Conservation (phyloP, 1,140 invertebrate genomes). For the Colletes gigas region DNA sequence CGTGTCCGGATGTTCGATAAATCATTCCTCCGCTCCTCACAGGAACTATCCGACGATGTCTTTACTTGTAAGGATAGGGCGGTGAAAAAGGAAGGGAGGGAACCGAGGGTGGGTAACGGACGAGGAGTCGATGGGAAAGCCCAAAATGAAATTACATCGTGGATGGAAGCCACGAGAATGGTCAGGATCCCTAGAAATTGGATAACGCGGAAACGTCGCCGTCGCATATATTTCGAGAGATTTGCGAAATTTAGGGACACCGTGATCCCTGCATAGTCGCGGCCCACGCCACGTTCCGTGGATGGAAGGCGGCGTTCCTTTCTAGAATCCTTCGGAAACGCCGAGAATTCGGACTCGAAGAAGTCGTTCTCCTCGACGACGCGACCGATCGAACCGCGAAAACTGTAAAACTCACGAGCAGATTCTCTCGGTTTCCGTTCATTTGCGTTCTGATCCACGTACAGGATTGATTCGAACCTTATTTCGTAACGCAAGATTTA, state of each 20-base stretch:
- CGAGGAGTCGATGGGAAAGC: neutral
- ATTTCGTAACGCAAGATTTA: too few species aligned
- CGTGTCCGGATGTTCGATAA: conserved; percentile 47
- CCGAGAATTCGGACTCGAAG: neutral
- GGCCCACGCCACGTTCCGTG: neutral
- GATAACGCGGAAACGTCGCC: conserved; percentile 41
- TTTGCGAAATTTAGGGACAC: conserved; percentile 52
- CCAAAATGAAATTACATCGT: conserved; percentile 56
- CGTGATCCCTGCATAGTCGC: neutral
- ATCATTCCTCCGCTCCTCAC: conserved; percentile 36
- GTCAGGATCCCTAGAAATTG: conserved; percentile 51
- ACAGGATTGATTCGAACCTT: too few species aligned
- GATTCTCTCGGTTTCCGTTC: too few species aligned
- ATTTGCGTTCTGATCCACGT: too few species aligned
- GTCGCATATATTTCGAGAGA: conserved; percentile 57
- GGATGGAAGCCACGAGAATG: conserved; percentile 34
- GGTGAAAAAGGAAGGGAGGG: neutral
- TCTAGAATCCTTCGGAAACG: neutral
- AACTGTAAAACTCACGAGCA: neutral
- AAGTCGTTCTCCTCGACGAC: neutral
- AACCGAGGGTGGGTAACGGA: neutral
- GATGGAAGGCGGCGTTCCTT: neutral
- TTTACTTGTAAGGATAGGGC: neutral
- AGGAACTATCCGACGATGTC: neutral
- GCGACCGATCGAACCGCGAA: neutral